Conservation (phyloP, 2,888 invertebrate species). For the Heliothis peltigera region DNA sequence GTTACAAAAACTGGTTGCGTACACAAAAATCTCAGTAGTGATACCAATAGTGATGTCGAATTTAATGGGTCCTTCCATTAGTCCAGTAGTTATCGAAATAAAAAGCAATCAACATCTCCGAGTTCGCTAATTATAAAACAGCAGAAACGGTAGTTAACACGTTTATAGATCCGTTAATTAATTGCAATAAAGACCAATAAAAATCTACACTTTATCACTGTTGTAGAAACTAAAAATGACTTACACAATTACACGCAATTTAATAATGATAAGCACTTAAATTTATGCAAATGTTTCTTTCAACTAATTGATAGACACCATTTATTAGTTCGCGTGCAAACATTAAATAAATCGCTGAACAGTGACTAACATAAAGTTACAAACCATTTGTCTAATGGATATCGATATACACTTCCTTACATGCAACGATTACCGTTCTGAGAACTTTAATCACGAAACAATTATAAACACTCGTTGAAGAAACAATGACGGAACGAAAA, state of each 20-base stretch:
- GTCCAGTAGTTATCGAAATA: constrained; percentile 61
- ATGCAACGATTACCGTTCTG: constrained; percentile 64
- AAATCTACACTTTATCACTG: constrained; percentile 73
- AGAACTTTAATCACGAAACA: constrained; percentile 70
- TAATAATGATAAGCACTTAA: constrained; percentile 71
- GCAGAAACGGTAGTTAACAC: constrained; percentile 66
- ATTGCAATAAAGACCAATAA: constrained; percentile 69
- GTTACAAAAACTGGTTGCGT: constrained; percentile 27
- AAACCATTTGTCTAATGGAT: constrained; percentile 81
- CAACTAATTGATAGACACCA: constrained; percentile 74
- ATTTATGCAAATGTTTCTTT: constrained; percentile 80
- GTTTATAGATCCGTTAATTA: constrained; percentile 67
- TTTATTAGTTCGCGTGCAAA: constrained; percentile 82
- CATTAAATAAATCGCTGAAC: constrained; percentile 81
- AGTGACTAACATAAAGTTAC: constrained; percentile 75
- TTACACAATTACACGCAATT: constrained; percentile 76
- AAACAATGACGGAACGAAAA: constrained; percentile 55
- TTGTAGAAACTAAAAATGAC: constrained; percentile 68
- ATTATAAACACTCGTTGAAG: constrained; percentile 61
- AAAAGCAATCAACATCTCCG: constrained; percentile 60
- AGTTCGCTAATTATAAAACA: constrained; percentile 64
- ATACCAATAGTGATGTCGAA: constrained; percentile 46
- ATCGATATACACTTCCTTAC: constrained; percentile 77
- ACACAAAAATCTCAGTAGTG: constrained; percentile 42
- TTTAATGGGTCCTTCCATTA: constrained; percentile 58